Percentiles rank a stretch among this genome's conserved stretches.
phyloP scores from a whole-genome alignment of 2,113 vertebrate species.

The Columba janthina region DNA sequence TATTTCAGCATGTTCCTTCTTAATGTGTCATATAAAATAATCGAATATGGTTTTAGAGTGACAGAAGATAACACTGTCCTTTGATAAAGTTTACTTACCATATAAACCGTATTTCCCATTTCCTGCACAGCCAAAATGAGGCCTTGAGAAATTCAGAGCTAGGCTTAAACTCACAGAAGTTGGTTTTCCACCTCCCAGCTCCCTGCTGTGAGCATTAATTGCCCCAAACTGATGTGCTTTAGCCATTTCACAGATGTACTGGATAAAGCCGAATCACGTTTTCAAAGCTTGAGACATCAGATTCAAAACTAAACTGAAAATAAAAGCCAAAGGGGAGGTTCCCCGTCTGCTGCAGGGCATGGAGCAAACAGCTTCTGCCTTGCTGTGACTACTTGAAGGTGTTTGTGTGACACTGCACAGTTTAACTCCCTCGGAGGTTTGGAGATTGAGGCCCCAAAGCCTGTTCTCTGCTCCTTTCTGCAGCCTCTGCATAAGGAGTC shows the following conservation, averaged over 20 bases:
- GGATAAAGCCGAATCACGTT: background rate
- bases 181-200: background rate
- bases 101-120: background rate
- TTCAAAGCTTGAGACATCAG: background rate
- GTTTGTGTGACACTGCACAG: background rate
- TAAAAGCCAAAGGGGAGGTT: background rate
- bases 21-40: background rate
- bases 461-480: background rate
- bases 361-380: background rate
- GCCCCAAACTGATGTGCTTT: background rate
- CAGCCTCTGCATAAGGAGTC: background rate
- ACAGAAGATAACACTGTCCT: background rate
- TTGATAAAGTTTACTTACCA: background rate
- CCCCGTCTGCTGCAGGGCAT: background rate
- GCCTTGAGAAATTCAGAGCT: background rate
- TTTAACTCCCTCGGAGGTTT: background rate
- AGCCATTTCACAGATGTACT: background rate
- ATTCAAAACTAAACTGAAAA: background rate
- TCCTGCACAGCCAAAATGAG: background rate
- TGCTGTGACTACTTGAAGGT: fast-evolving
- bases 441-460: background rate
- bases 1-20: background rate
- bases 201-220: background rate
- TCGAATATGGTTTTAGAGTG: background rate
- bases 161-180: background rate